Evolutionary conservation across 2,113 vertebrate genomes (phyloP).

Genomic region (Girardinichthys multiradiatus): DNA sequence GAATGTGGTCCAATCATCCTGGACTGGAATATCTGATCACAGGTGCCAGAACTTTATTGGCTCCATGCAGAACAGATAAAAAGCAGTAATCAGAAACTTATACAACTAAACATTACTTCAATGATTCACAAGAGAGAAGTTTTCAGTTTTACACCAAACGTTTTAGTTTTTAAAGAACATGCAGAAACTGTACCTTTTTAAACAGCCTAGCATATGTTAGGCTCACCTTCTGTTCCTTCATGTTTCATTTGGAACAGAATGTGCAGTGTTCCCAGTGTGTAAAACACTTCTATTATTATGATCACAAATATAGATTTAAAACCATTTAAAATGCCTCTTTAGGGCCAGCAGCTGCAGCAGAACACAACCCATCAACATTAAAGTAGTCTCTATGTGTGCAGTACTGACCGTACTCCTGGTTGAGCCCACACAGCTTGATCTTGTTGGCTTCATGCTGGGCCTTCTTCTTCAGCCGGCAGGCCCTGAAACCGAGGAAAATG

Average conservation of each 20-base stretch:
- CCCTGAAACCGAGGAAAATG: constrained; percentile 59
- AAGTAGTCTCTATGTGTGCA: too few species aligned
- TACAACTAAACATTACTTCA: too few species aligned
- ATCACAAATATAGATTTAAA: neutral
- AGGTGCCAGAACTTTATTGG: too few species aligned
- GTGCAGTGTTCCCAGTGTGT: neutral
- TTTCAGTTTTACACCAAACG: neutral
- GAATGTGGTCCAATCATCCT: too few species aligned
- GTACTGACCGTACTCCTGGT: constrained; percentile 82
- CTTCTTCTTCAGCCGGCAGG: constrained; percentile 83
- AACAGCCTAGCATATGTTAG: too few species aligned
- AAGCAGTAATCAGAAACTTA: too few species aligned
- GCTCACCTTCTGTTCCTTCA: neutral
- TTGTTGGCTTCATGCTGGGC: constrained; percentile 84
- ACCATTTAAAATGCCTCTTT: neutral
- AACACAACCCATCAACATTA: neutral
- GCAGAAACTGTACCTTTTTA: too few species aligned
- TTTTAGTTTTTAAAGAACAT: neutral
- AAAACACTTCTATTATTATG: neutral
- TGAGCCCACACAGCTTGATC: constrained; percentile 83
- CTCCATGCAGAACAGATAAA: too few species aligned
- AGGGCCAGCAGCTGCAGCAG: neutral
- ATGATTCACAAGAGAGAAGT: too few species aligned
- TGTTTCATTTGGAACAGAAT: neutral
- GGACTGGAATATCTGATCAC: too few species aligned